phyloP scores from a whole-genome alignment of 2,888 invertebrate genomes.

The Argyresthia albistria region DNA sequence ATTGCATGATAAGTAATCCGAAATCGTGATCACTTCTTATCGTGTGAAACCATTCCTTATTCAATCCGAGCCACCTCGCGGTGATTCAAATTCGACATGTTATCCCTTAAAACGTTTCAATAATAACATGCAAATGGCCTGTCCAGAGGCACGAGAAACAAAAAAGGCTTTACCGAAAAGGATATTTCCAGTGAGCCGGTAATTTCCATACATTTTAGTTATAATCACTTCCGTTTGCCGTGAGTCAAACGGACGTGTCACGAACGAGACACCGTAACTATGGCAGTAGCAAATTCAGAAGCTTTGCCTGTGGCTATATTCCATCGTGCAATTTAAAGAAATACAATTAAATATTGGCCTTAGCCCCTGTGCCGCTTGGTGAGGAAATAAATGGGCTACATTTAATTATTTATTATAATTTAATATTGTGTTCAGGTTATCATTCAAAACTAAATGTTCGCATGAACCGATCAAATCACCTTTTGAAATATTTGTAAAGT shows the following conservation, averaged over 20 bases:
- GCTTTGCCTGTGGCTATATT: too few relatives aligned
- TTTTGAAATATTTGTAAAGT: too few relatives aligned
- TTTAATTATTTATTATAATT: too few relatives aligned
- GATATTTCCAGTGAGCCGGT: conserved; percentile 45
- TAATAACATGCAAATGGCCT: conserved; percentile 64
- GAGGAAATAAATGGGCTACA: too few relatives aligned
- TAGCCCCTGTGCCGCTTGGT: too few relatives aligned
- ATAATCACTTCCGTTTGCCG: conserved; percentile 58
- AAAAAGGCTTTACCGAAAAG: conserved; percentile 38
- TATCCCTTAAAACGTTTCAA: conserved; percentile 51
- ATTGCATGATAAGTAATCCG: conserved; percentile 29
- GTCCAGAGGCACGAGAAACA: conserved; percentile 41
- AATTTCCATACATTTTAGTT: conserved; percentile 65
- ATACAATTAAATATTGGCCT: too few relatives aligned
- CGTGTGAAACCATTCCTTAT: conserved; percentile 55
- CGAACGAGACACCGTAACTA: conserved; percentile 26
- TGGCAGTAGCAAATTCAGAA: conserved; percentile 15
- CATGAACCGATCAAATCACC: too few relatives aligned
- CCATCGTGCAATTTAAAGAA: too few relatives aligned
- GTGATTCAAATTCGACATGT: conserved; percentile 57
- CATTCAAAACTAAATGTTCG: too few relatives aligned
- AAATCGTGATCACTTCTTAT: conserved; percentile 18
- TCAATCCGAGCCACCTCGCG: conserved; percentile 34
- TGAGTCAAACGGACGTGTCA: conserved; percentile 41
- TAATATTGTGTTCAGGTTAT: too few relatives aligned